Evolutionary conservation across 2,888 invertebrate species (phyloP), one percentile per base, ranked within the genome.

Genomic region (Dryobota labecula): DNA sequence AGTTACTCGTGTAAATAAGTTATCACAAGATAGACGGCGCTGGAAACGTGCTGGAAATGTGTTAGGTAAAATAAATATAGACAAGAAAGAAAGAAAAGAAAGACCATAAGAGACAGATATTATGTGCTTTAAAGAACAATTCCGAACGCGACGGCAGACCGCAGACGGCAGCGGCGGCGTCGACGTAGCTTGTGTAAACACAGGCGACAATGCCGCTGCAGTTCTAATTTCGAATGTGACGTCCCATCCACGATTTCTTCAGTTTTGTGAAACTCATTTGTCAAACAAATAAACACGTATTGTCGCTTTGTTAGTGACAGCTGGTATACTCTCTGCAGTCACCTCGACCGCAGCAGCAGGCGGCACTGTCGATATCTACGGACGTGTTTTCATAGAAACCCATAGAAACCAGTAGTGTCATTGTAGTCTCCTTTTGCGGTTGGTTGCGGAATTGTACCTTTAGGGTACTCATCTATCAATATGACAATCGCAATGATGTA

Each of bases 1-100:
- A 62, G 41, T 66, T 57, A 62, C 70, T 45, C 24, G 43, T 5
- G 51, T 76, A 81, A 76, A 79, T 76, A 76, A 81, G 54, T 63
- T 81, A 76, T 70, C 51, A 49, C 18, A 38, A 56, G 45, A 73
- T 36, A 51, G 60, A 76, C 65, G 41, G 38, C 24, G 4, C 13
- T 13, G 27, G 13, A 38, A 38, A 43, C 24, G 61, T 63, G 41
- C 33, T n/a, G 18, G 24, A 56, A 73, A 56, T 36, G 33, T 66
- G n/a, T 13, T 8, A 24, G 15, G 41, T 60, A 47, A 47, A 53
- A 70, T 41, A 49, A 49, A 49, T n/a, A n/a, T 3, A 47, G 47
- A n/a, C n/a, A n/a, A n/a, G n/a, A n/a, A n/a, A n/a, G n/a, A n/a
- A n/a, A n/a, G n/a, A n/a, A n/a, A n/a, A n/a, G n/a, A n/a, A n/a